Evolutionary conservation across 2,888 invertebrate genomes (phyloP).

Genomic region (Drosophila mettleri): DNA sequence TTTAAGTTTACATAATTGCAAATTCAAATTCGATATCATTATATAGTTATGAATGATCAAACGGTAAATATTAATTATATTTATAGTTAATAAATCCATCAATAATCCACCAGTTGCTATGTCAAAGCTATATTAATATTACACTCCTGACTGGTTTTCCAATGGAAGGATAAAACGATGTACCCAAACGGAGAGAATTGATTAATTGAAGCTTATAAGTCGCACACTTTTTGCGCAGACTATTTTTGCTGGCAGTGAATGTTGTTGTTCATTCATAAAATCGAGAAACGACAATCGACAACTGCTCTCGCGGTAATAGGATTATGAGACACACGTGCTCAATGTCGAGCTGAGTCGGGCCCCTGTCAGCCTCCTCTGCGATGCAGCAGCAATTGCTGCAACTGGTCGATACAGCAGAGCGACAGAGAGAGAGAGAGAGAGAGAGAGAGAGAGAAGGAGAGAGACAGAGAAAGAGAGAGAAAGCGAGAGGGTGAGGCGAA

Average conservation of each 20-base stretch:
- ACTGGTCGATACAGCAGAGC: constrained; percentile 24
- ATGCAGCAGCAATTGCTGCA: constrained; percentile 54
- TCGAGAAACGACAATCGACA: constrained; percentile 42
- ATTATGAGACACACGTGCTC: constrained; percentile 81
- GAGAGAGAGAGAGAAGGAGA: background rate
- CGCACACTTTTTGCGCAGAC: constrained; percentile 27
- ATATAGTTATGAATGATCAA: too few species aligned
- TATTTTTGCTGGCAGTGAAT: constrained; percentile 24
- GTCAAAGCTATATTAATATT: background rate
- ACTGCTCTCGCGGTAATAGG: constrained; percentile 73
- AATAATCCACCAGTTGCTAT: background rate
- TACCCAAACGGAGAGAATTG: background rate
- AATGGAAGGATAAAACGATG: background rate
- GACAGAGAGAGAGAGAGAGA: background rate
- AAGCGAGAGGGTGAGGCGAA: background rate
- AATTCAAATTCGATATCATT: too few species aligned
- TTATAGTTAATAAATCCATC: too few species aligned
- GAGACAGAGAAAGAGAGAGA: background rate
- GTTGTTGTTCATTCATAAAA: constrained; percentile 70
- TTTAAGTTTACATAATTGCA: too few species aligned
- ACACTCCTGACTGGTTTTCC: background rate
- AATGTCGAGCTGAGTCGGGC: constrained; percentile 51
- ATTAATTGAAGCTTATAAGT: constrained; percentile 5
- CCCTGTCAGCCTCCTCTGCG: constrained; percentile 9
- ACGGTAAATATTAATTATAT: too few species aligned